phyloP scores from a whole-genome alignment of 2,797 vertebrate species.

The Bucorvus abyssinicus region DNA sequence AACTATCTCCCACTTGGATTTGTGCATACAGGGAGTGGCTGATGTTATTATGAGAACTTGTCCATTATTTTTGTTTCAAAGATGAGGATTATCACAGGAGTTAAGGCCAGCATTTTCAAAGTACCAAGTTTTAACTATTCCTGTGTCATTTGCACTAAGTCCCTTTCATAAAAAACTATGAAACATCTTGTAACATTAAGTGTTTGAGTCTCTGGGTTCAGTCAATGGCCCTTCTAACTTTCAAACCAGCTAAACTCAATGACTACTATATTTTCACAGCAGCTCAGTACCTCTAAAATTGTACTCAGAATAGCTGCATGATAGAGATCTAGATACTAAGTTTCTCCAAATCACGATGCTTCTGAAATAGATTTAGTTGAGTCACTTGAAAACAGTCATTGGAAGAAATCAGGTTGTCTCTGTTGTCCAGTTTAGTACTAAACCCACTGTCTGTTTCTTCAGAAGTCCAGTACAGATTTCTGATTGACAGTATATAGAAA shows the following conservation, averaged over 20 bases:
- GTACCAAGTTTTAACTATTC: neutral
- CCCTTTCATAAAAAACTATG: accelerated
- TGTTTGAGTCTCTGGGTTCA: neutral
- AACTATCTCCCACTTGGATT: neutral
- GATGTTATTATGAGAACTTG: neutral
- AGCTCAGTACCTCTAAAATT: neutral
- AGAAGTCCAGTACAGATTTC: neutral
- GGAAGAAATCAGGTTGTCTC: neutral
- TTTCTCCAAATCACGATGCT: neutral
- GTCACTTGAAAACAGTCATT: neutral
- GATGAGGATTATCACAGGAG: neutral
- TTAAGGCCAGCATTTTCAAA: neutral
- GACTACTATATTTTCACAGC: neutral
- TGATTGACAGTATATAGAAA: neutral
- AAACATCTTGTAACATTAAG: neutral
- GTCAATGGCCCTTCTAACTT: neutral
- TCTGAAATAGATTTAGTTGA: neutral
- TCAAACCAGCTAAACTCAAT: neutral
- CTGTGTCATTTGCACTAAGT: neutral
- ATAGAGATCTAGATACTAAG: neutral
- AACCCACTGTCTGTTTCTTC: neutral
- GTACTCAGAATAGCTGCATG: neutral
- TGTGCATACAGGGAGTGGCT: neutral
- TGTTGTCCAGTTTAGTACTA: accelerated
- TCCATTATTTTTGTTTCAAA: neutral